These are phyloP conservation scores for Hydra vulgaris DNA, from an alignment of 30 jellyfish, hydroid and myxozoan species.

Conservation along the genomic window DNA sequence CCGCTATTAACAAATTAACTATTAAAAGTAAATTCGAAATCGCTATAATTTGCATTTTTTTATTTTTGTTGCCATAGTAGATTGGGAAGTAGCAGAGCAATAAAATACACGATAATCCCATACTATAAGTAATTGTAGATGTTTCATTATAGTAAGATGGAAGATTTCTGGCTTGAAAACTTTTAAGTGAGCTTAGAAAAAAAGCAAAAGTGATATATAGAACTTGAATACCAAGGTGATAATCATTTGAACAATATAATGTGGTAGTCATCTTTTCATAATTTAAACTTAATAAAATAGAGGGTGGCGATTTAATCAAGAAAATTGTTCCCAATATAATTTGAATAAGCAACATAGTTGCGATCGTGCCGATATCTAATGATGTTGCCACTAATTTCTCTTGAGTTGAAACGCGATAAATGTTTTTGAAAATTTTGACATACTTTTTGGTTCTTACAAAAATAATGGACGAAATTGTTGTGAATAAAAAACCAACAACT, in stretches of 20 bases:
- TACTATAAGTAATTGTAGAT: neutral
- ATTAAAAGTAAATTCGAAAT: neutral
- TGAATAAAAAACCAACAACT: neutral
- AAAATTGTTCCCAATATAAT: neutral
- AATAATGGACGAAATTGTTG: neutral
- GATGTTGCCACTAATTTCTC: neutral
- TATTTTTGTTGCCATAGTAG: neutral
- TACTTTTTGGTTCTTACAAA: neutral
- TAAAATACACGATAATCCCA: neutral
- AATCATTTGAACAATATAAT: neutral
- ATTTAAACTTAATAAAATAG: no score
- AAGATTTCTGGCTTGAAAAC: neutral
- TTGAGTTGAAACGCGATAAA: neutral
- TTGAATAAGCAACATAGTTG: neutral
- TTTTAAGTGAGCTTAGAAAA: neutral
- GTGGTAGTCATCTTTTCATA: neutral
- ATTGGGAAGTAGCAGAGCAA: neutral
- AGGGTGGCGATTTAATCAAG: neutral
- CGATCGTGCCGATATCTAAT: neutral
- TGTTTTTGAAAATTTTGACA: neutral
- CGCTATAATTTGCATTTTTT: neutral
- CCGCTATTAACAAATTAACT: neutral
- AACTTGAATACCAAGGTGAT: neutral
- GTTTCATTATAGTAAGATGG: neutral
- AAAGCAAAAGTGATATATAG: neutral